Conservation (phyloP, 1,140 invertebrate genomes). For the Drosophila santomea region DNA sequence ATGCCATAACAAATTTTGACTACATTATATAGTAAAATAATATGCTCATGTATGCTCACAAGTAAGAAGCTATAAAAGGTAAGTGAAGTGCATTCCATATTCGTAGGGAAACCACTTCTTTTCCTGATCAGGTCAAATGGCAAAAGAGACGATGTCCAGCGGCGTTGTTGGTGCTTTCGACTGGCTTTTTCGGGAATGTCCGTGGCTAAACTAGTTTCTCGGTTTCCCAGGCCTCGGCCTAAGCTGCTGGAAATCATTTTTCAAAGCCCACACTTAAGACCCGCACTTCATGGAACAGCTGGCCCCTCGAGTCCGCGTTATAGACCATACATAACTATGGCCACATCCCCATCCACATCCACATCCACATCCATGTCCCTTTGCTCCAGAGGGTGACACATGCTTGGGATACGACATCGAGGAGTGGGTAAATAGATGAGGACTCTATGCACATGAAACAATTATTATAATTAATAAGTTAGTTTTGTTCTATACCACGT, state of each 20-base stretch:
- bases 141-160: conserved; percentile 46
- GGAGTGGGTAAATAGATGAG: conserved; percentile 11
- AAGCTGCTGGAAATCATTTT: conserved; percentile 56
- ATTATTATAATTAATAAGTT: conserved; percentile 83
- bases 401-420: neutral
- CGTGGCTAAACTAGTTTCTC: conserved; percentile 48
- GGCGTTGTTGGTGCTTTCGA: conserved; percentile 34
- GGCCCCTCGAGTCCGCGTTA: neutral
- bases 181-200: conserved; percentile 3
- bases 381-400: conserved; percentile 21
- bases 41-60: no score
- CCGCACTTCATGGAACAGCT: conserved; percentile 7
- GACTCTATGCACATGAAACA: conserved; percentile 65
- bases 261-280: conserved; percentile 41
- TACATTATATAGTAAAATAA: no score
- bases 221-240: conserved; percentile 33
- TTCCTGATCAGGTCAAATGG: conserved; percentile 30
- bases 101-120: neutral
- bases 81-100: neutral
- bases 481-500: conserved; percentile 62
- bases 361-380: neutral
- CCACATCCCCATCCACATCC: no score
- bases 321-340: neutral
- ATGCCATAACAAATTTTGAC: no score
- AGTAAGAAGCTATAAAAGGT: neutral